These are phyloP conservation scores for Crotalus tigris DNA, from an alignment of 2,113 vertebrate species.

Conservation along the genomic window DNA sequence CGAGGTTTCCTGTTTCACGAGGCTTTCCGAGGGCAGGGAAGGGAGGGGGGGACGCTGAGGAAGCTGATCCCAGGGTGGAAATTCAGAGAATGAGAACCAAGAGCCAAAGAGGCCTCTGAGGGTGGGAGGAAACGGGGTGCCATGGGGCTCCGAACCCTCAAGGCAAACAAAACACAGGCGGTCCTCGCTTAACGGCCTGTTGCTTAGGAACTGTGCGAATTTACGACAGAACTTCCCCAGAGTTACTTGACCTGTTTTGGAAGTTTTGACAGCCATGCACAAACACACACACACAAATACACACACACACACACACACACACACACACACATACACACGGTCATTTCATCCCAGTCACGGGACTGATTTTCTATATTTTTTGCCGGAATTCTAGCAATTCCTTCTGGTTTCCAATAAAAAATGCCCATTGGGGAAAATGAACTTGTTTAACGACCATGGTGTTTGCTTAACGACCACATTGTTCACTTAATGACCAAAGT, in stretches of 20 bases:
- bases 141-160: not conserved
- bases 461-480: not conserved
- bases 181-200: not conserved
- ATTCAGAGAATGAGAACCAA: not conserved
- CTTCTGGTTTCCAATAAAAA: too few species aligned
- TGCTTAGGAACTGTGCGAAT: not conserved
- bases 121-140: not conserved
- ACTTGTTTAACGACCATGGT: not conserved
- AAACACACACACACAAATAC: not conserved
- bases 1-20: not conserved
- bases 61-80: not conserved
- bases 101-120: not conserved
- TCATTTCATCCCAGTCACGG: too few species aligned
- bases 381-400: not conserved
- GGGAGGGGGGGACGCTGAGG: not conserved
- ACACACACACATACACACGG: too few species aligned
- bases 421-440: too few species aligned
- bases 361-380: not conserved
- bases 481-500: not conserved
- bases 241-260: not conserved
- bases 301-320: not conserved
- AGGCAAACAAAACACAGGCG: not conserved
- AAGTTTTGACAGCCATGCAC: not conserved
- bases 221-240: not conserved
- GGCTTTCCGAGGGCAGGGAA: not conserved